Base-by-base conservation (phyloP, 2,888 invertebrate genomes). In the Merodon equestris region DNA sequence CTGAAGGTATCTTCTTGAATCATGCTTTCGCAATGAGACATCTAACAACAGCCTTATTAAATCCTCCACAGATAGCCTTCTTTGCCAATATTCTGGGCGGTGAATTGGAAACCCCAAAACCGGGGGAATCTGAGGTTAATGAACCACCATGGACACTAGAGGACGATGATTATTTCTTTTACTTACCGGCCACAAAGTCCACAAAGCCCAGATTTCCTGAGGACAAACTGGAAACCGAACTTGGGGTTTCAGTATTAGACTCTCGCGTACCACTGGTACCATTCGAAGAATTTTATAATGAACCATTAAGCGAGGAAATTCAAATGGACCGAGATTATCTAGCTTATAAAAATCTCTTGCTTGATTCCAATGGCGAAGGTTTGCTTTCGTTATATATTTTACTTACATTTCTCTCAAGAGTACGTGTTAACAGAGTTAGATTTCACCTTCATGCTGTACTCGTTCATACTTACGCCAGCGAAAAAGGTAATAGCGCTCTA, bases 291-390 rank as follows among this genome's bases (percentile, higher is more conserved):
- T 98, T 98, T 90, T 96, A 97, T 89, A 97, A 98, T 88, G 97
- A 98, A 88, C 94, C 95, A 0, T 91, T 97, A 54, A 97, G 97
- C 89, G 97, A 97, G 88, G 93, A 93, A 67, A 93, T 98, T 81
- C 96, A 97, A 90, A 97, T 97, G 95, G 96, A 97, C 88, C 93
- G 94, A 86, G 97, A 98, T 90, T 97, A 96, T 90, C 94, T 96
- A 54, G 94, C 95, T 87, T 97, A 94, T 88, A 95, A 95, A 89
- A 93, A 93, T 84, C 93, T 87, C 10, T 85, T 86, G 15, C 81
- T 87, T 73, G 87, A 88, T 74, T 84, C 86, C 0, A 81, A 74
- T 54, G 82, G 83, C 15, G 83, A 84, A 64, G 85, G 85, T 86
- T 71, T 34, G 34, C 40, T 42, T 15, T 1, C 27, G n/a, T n/a